Evolutionary conservation across 2,113 vertebrate species (phyloP).

Genomic region (Otus sunia): DNA sequence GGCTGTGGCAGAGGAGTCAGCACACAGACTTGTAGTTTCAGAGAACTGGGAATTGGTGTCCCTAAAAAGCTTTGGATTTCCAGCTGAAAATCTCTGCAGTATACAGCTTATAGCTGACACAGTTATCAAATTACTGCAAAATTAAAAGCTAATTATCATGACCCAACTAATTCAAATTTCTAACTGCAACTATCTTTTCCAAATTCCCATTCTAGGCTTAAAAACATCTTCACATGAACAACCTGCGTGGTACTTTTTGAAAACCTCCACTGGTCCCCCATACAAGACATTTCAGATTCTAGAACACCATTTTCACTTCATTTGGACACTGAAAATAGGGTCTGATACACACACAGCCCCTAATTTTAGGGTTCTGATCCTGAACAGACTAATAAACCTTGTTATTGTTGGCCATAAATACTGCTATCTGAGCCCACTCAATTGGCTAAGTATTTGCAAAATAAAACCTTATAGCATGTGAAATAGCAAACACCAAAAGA

Average conservation of each 20-base stretch:
- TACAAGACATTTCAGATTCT: not conserved
- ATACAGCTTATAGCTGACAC: not conserved
- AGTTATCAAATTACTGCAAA: not conserved
- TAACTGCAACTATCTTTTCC: not conserved
- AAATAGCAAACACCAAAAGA: not conserved
- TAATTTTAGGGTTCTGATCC: not conserved
- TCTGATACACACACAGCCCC: not conserved
- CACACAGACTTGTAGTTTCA: not conserved
- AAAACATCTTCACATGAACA: not conserved
- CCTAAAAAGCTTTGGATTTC: not conserved
- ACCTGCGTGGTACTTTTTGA: accelerated
- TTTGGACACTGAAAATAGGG: not conserved
- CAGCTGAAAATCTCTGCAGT: not conserved
- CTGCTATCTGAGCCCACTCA: not conserved
- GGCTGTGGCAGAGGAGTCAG: not conserved
- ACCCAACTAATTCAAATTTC: not conserved
- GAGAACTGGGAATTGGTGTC: accelerated
- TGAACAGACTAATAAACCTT: not conserved
- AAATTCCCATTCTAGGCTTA: not conserved
- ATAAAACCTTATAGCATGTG: not conserved
- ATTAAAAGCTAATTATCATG: not conserved
- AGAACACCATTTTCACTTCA: not conserved
- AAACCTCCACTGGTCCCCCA: not conserved
- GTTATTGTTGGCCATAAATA: not conserved
- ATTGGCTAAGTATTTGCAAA: not conserved